Percentiles rank a stretch among this genome's conserved stretches.
Evolutionary conservation across 2,113 vertebrate species (phyloP).

Genomic region (Raja brachyura): DNA sequence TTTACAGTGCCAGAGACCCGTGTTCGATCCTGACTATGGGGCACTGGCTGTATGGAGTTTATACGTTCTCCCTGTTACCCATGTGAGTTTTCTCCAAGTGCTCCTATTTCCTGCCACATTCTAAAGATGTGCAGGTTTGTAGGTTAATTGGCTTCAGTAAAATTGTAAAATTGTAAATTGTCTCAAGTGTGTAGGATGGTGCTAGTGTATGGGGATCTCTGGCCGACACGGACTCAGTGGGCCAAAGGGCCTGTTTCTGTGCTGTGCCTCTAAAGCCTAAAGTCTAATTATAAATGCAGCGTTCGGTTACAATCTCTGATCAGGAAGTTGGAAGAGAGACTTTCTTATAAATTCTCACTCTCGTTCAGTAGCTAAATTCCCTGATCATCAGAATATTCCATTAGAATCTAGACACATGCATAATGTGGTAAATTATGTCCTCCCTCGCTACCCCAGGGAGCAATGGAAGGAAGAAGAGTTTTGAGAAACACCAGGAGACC

Average conservation of each 20-base stretch:
- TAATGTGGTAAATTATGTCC: neutral
- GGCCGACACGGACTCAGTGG: no score
- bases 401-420: conserved; percentile 5
- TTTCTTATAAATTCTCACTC: neutral
- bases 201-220: no score
- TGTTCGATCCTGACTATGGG: no score
- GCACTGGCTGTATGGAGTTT: no score
- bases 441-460: neutral
- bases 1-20: neutral
- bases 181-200: no score
- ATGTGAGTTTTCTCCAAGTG: no score
- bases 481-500: neutral
- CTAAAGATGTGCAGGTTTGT: no score
- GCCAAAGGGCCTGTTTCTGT: no score
- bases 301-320: neutral
- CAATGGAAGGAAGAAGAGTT: neutral
- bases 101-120: no score
- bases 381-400: neutral
- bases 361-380: neutral
- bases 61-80: no score
- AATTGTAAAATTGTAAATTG: no score
- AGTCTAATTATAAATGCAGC: neutral
- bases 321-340: neutral
- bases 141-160: no score
- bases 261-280: neutral